Conservation (phyloP, 2,888 invertebrate genomes). For the Cantharis flavilabris region DNA sequence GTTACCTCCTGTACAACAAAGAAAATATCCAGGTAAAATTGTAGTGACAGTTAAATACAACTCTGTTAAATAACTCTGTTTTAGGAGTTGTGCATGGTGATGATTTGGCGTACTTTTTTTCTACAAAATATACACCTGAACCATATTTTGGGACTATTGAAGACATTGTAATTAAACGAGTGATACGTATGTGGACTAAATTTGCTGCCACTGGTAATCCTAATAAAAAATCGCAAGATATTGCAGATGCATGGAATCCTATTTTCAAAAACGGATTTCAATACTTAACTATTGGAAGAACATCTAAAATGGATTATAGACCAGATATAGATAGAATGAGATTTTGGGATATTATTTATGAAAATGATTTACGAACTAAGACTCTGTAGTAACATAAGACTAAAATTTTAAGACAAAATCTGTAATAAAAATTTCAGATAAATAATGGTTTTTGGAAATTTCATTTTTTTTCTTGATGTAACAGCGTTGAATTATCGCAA, state of each 20-base stretch:
- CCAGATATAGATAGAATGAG: slow-evolving; percentile 29
- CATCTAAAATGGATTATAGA: neutral
- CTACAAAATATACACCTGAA: slow-evolving; percentile 20
- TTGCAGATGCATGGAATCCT: slow-evolving; percentile 15
- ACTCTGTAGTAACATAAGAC: neutral
- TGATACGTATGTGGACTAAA: slow-evolving; percentile 30
- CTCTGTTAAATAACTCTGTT: no score
- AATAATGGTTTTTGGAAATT: no score
- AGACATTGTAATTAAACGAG: slow-evolving; percentile 11
- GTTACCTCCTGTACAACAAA: neutral
- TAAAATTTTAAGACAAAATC: neutral
- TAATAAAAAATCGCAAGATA: neutral
- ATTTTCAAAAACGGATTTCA: slow-evolving; percentile 17
- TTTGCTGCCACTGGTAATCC: slow-evolving; percentile 28
- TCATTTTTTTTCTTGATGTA: no score
- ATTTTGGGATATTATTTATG: slow-evolving; percentile 32
- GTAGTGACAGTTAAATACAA: no score
- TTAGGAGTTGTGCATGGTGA: slow-evolving; percentile 30
- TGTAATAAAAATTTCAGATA: no score
- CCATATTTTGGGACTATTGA: slow-evolving; percentile 13
- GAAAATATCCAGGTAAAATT: slow-evolving; percentile 18
- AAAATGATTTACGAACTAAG: slow-evolving; percentile 18
- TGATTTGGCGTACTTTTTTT: slow-evolving; percentile 34
- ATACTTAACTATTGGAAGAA: slow-evolving; percentile 20
- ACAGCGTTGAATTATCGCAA: no score